Evolutionary conservation across 2,888 invertebrate genomes (phyloP).

Genomic region (Aethes cnicana): DNA sequence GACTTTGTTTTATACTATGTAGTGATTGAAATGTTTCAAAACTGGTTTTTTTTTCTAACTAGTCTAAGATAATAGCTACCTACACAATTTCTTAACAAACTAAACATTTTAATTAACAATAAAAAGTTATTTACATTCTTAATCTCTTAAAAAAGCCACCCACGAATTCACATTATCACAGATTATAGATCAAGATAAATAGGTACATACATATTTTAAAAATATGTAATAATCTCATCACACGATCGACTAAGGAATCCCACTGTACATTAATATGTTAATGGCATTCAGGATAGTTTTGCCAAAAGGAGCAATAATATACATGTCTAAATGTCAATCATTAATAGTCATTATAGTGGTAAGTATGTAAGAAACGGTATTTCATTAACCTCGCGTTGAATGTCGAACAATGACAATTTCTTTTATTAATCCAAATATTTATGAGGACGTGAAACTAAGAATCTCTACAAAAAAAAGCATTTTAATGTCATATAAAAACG

Average conservation of each 20-base stretch:
- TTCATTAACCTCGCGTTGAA: slow-evolving; percentile 15
- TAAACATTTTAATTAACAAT: too few relatives aligned
- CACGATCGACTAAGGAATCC: background rate
- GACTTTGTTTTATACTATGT: too few relatives aligned
- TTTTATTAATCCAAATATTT: too few relatives aligned
- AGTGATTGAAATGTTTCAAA: too few relatives aligned
- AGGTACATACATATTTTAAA: slow-evolving; percentile 20
- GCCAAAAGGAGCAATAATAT: slow-evolving; percentile 12
- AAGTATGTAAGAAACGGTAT: slow-evolving; percentile 14
- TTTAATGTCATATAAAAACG: too few relatives aligned
- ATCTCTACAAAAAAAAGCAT: too few relatives aligned
- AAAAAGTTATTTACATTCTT: background rate
- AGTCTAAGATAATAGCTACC: too few relatives aligned
- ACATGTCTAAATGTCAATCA: slow-evolving; percentile 23
- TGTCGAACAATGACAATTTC: slow-evolving; percentile 3
- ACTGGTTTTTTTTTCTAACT: too few relatives aligned
- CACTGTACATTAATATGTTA: slow-evolving; percentile 1
- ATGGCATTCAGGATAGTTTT: slow-evolving; percentile 14
- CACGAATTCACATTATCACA: slow-evolving; percentile 12
- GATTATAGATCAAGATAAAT: slow-evolving; percentile 26
- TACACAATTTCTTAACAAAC: too few relatives aligned
- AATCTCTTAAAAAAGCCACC: slow-evolving; percentile 2
- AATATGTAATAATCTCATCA: slow-evolving; percentile 14
- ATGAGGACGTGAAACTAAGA: too few relatives aligned
- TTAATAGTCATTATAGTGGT: slow-evolving; percentile 9